A percentile compares a stretch with the other conserved stretches of the same genome.
phyloP scores from a whole-genome alignment of 2,797 vertebrate genomes.

The Malurus splendens region DNA sequence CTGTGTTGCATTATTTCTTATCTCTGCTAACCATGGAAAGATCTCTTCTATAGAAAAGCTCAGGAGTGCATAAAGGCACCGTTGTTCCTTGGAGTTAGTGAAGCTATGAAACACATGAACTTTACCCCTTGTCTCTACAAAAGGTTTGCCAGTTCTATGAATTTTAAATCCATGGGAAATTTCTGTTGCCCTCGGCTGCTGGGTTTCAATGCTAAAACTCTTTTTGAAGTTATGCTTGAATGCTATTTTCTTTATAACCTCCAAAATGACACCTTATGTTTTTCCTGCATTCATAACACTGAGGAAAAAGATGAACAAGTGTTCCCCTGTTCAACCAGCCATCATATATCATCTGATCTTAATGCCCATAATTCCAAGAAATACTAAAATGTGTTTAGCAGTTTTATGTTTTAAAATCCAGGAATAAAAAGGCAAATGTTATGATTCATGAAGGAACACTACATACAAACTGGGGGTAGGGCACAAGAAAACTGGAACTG shows the following conservation, averaged over 20 bases:
- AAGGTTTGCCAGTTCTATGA: slow-evolving; percentile 54
- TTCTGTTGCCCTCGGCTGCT: slow-evolving; percentile 47
- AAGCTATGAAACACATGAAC: slow-evolving; percentile 58
- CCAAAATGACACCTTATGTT: slow-evolving; percentile 40
- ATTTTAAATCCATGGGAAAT: slow-evolving; percentile 65
- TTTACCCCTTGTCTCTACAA: slow-evolving; percentile 47
- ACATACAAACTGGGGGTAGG: not conserved
- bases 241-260: slow-evolving; percentile 25
- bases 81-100: slow-evolving; percentile 56
- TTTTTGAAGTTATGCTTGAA: slow-evolving; percentile 56
- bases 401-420: not conserved
- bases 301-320: slow-evolving; percentile 9
- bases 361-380: slow-evolving; percentile 26
- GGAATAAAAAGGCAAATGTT: not conserved
- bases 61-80: slow-evolving; percentile 45
- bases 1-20: slow-evolving; percentile 34
- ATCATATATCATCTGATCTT: not conserved
- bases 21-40: slow-evolving; percentile 33
- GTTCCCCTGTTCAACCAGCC: not conserved
- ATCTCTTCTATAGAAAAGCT: slow-evolving; percentile 36
- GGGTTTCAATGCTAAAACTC: slow-evolving; percentile 51
- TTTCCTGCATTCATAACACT: slow-evolving; percentile 25
- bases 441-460: not conserved
- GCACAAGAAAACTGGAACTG: not conserved
- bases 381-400: slow-evolving; percentile 6